phyloP scores from a whole-genome alignment of 2,113 vertebrate genomes.

The Chaetura pelagica region DNA sequence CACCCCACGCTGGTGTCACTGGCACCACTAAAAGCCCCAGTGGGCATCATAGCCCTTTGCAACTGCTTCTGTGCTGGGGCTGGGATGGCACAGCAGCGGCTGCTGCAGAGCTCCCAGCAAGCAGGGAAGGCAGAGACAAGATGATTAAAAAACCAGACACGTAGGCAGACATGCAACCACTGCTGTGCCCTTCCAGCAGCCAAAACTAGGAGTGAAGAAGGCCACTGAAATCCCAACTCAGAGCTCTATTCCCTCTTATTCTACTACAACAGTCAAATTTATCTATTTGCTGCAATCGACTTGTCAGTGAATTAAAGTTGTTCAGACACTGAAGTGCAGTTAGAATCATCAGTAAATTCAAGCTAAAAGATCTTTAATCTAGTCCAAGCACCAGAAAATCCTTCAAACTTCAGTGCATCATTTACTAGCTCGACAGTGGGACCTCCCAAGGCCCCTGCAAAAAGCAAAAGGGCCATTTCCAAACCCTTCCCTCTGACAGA shows the following conservation, averaged over 20 bases:
- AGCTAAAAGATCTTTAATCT: background rate
- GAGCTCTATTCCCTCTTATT: background rate
- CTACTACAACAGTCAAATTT: background rate
- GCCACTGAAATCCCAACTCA: background rate
- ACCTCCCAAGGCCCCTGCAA: background rate
- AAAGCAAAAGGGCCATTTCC: background rate
- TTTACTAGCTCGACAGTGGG: accelerated
- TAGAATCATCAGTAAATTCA: background rate
- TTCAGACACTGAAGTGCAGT: background rate
- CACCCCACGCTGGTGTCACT: accelerated
- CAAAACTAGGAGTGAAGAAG: background rate
- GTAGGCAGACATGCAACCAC: background rate
- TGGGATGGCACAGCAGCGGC: accelerated
- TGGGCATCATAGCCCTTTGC: accelerated
- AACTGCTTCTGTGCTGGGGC: background rate
- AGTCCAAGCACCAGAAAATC: background rate
- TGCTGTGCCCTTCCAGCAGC: background rate
- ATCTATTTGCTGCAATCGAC: background rate
- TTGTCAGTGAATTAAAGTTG: background rate
- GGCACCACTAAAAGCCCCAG: background rate
- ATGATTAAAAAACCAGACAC: accelerated
- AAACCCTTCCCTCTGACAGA: background rate
- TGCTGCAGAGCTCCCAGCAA: background rate
- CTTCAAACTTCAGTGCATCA: background rate
- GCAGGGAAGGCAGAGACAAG: background rate